Conservation (phyloP, 2,797 vertebrate species). For the Pangasius macronema region DNA sequence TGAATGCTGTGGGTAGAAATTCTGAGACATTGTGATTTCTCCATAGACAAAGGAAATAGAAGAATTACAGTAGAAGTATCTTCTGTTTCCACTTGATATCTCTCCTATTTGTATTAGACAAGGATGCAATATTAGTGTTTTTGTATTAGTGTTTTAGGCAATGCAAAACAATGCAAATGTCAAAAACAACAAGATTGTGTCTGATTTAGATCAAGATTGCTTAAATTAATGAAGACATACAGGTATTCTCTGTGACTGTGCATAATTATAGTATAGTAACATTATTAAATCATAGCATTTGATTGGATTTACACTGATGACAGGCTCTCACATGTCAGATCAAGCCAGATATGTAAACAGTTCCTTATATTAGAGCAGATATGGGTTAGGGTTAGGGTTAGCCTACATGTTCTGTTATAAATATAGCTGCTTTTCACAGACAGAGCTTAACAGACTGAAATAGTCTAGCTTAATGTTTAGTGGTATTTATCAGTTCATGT, state of each 20-base stretch:
- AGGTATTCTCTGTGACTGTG: background rate
- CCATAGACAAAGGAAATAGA: background rate
- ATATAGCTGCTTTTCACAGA: constrained; percentile 29
- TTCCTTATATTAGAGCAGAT: background rate
- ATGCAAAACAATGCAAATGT: background rate
- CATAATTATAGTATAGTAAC: background rate
- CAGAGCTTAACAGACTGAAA: constrained; percentile 33
- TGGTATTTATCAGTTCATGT: constrained; percentile 14
- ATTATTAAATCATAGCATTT: constrained; percentile 3
- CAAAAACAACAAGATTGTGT: background rate
- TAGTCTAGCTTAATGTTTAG: constrained; percentile 6
- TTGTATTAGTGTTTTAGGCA: background rate
- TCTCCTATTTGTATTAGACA: background rate
- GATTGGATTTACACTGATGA: background rate
- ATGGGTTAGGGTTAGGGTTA: too few species aligned
- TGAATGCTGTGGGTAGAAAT: background rate
- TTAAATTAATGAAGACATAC: background rate
- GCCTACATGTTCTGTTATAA: constrained; percentile 13
- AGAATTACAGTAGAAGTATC: background rate
- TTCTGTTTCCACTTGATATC: background rate
- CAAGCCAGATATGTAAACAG: constrained; percentile 1
- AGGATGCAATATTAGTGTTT: background rate
- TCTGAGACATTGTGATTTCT: too few species aligned
- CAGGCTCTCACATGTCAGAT: constrained; percentile 7
- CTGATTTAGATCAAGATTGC: background rate